Base-by-base conservation (phyloP, 2,113 vertebrate genomes). In the Pangasianodon hypophthalmus region DNA sequence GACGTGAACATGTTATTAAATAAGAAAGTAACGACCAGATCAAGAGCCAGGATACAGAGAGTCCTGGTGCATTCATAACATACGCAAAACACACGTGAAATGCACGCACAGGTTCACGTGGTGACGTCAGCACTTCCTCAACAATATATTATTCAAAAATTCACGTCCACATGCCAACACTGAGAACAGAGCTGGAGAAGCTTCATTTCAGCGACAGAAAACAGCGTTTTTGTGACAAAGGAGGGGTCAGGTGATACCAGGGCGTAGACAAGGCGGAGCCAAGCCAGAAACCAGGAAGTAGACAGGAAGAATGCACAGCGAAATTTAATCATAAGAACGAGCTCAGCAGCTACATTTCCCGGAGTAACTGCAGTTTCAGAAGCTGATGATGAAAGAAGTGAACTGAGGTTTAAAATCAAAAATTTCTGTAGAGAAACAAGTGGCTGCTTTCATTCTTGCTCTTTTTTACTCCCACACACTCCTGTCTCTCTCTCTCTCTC, bases 381-480 rank as follows among this genome's bases (percentile, higher is more conserved):
- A n/a, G 64, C 29, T n/a, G 64, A 67, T 67, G n/a, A 69, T 69
- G 64, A 69, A 69, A n/a, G n/a, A 32, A 69, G 64, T 69, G 64
- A 69, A n/a, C 1, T 1, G 18, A 71, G 13, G 5, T 71, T 71
- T 37, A 71, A 37, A 71, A 52, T 2, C 4, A 26, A 26, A 46
- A 46, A n/a, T 80, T 80, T 80, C 44, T 77, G 41, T 77, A 9
- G 48, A 80, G 48, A 81, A 81, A 81, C 48, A 54, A 81, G 48
- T 79, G 24, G 10, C 46, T 79, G 46, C 44, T 6, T 79, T 52
- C 26, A 80, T 80, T 86, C 85, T 24, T 18, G 13, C 46, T 50
- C 46, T 69, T 37, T 75, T 41, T 73, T 32, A 52, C 48, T 77
- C 85, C 73, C 11, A 56, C n/a, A 14, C 62, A 56, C 6, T 13